These are phyloP conservation scores for Andinoacara biseriatus DNA, from an alignment of 2,113 vertebrate genomes.

Conservation along the genomic window DNA sequence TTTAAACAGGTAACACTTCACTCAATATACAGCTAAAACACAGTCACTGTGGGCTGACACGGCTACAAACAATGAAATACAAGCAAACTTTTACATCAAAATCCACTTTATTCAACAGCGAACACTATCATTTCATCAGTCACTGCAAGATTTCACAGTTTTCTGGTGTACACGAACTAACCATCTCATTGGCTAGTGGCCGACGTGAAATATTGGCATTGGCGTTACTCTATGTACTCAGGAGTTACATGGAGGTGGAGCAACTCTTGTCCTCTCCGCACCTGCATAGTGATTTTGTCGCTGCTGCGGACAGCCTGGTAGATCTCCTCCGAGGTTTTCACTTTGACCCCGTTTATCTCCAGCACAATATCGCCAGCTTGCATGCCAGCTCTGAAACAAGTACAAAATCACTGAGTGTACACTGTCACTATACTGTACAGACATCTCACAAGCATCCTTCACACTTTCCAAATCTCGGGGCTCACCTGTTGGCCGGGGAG, in stretches of 20 bases:
- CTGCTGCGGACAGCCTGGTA: conserved; percentile 87
- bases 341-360: conserved; percentile 68
- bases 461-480: fast-evolving
- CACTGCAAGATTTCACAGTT: background rate
- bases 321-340: conserved; percentile 87
- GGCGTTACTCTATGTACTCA: conserved; percentile 84
- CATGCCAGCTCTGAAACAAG: conserved; percentile 68
- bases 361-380: conserved; percentile 76
- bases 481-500: conserved; percentile 87
- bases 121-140: background rate
- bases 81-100: background rate
- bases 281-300: conserved; percentile 83
- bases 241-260: conserved; percentile 87
- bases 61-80: background rate
- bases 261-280: conserved; percentile 80
- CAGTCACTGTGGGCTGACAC: background rate
- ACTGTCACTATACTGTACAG: background rate
- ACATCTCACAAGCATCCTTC: background rate
- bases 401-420: background rate
- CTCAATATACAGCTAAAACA: background rate
- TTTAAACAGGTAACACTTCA: background rate
- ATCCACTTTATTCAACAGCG: background rate
- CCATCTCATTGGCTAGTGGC: background rate
- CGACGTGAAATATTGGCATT: fast-evolving
- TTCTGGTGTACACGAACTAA: background rate